Evolutionary conservation across 1,140 invertebrate genomes (phyloP).

Genomic region (Drosophila auraria): DNA sequence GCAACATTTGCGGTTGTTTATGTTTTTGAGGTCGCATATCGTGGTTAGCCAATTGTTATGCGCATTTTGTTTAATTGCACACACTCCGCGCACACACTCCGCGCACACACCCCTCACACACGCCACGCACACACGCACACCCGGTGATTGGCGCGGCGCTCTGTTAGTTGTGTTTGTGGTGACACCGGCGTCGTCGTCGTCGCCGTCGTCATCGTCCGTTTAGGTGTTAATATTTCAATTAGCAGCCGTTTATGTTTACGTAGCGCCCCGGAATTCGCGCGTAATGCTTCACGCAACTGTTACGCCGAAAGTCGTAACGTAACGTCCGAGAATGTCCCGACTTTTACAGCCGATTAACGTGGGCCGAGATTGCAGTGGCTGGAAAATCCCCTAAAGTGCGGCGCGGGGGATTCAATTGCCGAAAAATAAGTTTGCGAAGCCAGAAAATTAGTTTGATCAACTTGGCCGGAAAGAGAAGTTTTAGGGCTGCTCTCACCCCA

Average conservation of each 20-base stretch:
- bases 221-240: constrained; percentile 81
- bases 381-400: constrained; percentile 9
- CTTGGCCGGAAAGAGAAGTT: constrained; percentile 29
- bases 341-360: constrained; percentile 54
- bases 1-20: constrained; percentile 80
- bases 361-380: constrained; percentile 27
- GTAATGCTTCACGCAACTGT: constrained; percentile 74
- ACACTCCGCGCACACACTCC: constrained; percentile 45
- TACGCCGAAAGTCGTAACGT: constrained; percentile 52
- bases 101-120: constrained; percentile 1
- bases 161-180: constrained; percentile 30
- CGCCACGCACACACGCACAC: constrained; percentile 26
- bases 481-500: constrained; percentile 19
- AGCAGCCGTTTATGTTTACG: constrained; percentile 74
- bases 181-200: constrained; percentile 28
- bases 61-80: constrained; percentile 77
- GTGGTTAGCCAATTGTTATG: constrained; percentile 78
- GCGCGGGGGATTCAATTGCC: background rate
- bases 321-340: constrained; percentile 10
- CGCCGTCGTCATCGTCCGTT: constrained; percentile 38
- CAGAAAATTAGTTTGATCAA: constrained; percentile 36
- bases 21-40: constrained; percentile 79
- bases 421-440: constrained; percentile 29
- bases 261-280: constrained; percentile 43
- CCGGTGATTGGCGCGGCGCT: constrained; percentile 17